Conservation (phyloP, 2,797 vertebrate genomes). For the Cryptoblepharus egeriae region DNA sequence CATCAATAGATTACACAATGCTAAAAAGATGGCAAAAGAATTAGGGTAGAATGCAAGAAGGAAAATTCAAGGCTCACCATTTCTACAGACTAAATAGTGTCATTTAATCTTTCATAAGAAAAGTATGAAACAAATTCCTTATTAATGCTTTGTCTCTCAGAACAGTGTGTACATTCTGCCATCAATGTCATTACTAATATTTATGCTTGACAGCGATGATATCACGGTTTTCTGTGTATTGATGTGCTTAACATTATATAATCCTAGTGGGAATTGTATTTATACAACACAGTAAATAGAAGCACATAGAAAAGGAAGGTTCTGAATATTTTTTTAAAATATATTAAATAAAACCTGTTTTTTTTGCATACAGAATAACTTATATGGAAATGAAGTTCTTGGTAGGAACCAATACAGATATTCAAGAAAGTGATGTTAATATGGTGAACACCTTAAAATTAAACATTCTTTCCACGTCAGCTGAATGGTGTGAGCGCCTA, state of each 20-base stretch:
- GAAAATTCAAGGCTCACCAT: constrained; percentile 39
- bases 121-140: constrained; percentile 40
- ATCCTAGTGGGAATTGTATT: constrained; percentile 36
- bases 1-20: constrained; percentile 15
- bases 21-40: constrained; percentile 18
- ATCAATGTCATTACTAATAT: constrained; percentile 54
- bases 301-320: constrained; percentile 21
- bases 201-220: constrained; percentile 48
- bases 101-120: constrained; percentile 43
- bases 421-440: background rate
- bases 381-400: background rate
- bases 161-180: constrained; percentile 43
- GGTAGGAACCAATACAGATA: background rate
- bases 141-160: constrained; percentile 47
- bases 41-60: background rate
- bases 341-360: no score
- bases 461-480: background rate
- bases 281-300: constrained; percentile 41
- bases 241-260: constrained; percentile 49
- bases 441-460: background rate
- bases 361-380: background rate
- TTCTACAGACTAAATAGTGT: constrained; percentile 33
- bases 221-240: constrained; percentile 46
- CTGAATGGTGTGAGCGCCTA: background rate
- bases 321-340: background rate